Base-by-base conservation (phyloP, 2,797 vertebrate genomes). In the Sitta carolinensis region DNA sequence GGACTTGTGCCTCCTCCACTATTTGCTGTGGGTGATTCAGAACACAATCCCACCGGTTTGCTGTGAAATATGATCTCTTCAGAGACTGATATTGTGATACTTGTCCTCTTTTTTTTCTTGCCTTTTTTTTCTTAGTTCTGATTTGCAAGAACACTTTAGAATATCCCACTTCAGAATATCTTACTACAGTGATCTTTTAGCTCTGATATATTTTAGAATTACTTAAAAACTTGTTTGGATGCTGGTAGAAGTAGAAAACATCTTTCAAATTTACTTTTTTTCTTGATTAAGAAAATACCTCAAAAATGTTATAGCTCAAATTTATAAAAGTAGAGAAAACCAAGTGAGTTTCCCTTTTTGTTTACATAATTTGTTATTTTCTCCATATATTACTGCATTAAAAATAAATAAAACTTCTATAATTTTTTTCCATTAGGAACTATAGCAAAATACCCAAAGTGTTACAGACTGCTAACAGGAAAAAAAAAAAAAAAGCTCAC, bases 301-400 rank as follows among this genome's bases (percentile, higher is more conserved):
- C 93, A 98, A 96, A 97, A 97, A 94, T 89, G 92, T 96, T 97
- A 97, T 94, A 98, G 88, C 87, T 98, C 98, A 98, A 97, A 97
- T 98, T 97, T 97, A 97, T 97, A 98, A 97, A 97, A 96, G 94
- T 97, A 95, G 97, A 97, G 92, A 97, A 98, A 98, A 96, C 68
- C 93, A 97, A 97, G 86, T 26, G 94, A 81, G 73, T 97, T 97
- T 97, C 93, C 96, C 93, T 97, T 97, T 95, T 96, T 96, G 96
- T 97, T 97, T 97, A 98, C 97, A 97, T 98, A 97, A 96, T 96
- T 98, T 97, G 97, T 92, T 98, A 97, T 95, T 97, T 97, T 98
- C 94, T 98, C 89, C 97, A 98, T 98, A 98, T 98, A 98, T 98
- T 98, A 98, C 93, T 98, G 98, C 98, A 98, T 97, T 97, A 97